Percentiles rank a stretch among this genome's conserved stretches.
These are phyloP conservation scores for Beris morrisii DNA, from an alignment of 2,888 invertebrate genomes.

Conservation along the genomic window DNA sequence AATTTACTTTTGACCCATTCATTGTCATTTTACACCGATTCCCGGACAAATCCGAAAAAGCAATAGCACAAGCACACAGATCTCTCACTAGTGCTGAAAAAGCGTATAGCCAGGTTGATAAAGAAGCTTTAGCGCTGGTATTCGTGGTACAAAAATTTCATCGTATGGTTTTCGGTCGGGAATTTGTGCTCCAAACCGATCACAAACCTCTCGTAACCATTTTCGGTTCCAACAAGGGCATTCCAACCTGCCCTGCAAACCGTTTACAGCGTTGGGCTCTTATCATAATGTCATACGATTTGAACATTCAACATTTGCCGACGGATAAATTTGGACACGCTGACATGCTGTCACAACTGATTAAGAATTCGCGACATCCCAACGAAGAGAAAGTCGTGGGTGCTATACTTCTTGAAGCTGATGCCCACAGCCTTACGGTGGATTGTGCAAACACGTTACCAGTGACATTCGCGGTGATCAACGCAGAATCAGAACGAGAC, in stretches of 20 bases:
- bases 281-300: slow-evolving; percentile 41
- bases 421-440: background rate
- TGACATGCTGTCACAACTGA: slow-evolving; percentile 37
- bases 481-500: no score
- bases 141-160: slow-evolving; percentile 42
- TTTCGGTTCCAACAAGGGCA: no score
- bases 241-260: no score
- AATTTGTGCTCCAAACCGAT: no score
- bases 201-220: no score
- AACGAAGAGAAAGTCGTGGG: background rate
- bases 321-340: no score
- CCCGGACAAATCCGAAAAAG: slow-evolving; percentile 42
- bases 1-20: slow-evolving; percentile 39
- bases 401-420: background rate
- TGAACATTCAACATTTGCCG: slow-evolving; percentile 41
- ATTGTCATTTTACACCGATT: slow-evolving; percentile 39
- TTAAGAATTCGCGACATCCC: slow-evolving; percentile 16
- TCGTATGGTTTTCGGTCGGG: no score
- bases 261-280: slow-evolving; percentile 6
- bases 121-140: slow-evolving; percentile 47
- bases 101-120: no score
- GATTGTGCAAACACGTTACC: background rate
- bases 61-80: no score
- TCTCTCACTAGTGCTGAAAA: no score
- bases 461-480: slow-evolving; percentile 1